A percentile compares a stretch with the other conserved stretches of the same genome.
These are phyloP conservation scores for Spilogale gracilis DNA, from an alignment of 2,113 vertebrate species.

Conservation along the genomic window DNA sequence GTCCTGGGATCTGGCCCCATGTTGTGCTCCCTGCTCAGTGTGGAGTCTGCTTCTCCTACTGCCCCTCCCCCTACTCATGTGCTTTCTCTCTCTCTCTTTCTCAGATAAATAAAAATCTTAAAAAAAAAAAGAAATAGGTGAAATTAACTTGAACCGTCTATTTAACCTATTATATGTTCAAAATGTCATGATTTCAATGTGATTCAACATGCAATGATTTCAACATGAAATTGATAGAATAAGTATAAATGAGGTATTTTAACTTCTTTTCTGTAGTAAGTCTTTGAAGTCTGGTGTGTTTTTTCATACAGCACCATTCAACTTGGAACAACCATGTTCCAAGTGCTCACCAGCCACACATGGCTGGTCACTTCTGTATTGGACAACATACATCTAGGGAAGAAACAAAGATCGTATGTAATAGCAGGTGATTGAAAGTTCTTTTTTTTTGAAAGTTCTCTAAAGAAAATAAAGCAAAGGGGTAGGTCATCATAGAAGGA, in stretches of 20 bases:
- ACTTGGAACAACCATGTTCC: not conserved
- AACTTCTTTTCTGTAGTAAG: not conserved
- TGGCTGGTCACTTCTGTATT: not conserved
- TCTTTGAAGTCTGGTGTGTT: not conserved
- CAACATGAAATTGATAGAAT: not conserved
- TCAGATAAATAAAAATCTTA: not conserved
- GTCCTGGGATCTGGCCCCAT: too few species aligned
- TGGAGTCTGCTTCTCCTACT: too few species aligned
- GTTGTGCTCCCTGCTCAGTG: too few species aligned
- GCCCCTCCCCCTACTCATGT: too few species aligned
- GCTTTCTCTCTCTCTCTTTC: too few species aligned
- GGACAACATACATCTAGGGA: not conserved
- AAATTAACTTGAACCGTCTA: not conserved
- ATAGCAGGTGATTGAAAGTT: not conserved
- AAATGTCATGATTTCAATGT: not conserved
- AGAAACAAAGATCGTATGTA: not conserved
- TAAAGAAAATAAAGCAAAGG: not conserved
- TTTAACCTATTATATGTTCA: not conserved
- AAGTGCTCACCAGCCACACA: not conserved
- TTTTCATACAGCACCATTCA: not conserved
- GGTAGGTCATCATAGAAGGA: not conserved
- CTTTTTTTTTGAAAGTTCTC: not conserved
- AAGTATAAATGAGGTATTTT: not conserved
- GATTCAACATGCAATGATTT: not conserved
- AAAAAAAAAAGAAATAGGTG: slow-evolving; percentile 40